phyloP scores from a whole-genome alignment of 2,113 vertebrate species.

The Dicentrarchus labrax region DNA sequence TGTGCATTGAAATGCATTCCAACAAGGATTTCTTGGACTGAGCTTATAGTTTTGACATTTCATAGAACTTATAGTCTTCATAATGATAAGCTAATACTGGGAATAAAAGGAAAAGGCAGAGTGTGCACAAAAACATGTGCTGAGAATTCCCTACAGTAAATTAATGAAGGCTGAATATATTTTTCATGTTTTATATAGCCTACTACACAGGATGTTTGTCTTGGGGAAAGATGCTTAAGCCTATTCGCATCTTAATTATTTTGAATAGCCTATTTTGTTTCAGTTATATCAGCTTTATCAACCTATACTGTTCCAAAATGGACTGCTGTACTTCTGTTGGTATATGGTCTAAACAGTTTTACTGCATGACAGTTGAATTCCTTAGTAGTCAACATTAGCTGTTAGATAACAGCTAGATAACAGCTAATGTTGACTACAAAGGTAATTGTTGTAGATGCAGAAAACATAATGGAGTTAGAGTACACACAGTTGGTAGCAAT shows the following conservation, averaged over 20 bases:
- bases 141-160: not conserved
- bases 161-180: not conserved
- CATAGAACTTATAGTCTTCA: not conserved
- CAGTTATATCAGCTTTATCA: not conserved
- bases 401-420: not conserved
- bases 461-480: constrained; percentile 1
- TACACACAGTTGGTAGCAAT: not conserved
- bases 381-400: not conserved
- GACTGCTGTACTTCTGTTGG: not conserved
- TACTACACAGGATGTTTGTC: not conserved
- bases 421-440: not conserved
- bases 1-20: not conserved
- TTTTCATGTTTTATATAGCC: not conserved
- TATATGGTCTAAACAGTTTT: not conserved
- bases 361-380: constrained; percentile 1
- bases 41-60: not conserved
- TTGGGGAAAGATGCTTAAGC: not conserved
- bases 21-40: not conserved
- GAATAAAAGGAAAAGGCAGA: not conserved
- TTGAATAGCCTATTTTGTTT: no score
- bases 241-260: not conserved
- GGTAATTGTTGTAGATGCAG: not conserved
- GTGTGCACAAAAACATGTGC: not conserved
- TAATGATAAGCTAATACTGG: not conserved
- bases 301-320: not conserved